Base-by-base conservation (phyloP, 1,140 invertebrate genomes). In the Lordiphosa mommai region DNA sequence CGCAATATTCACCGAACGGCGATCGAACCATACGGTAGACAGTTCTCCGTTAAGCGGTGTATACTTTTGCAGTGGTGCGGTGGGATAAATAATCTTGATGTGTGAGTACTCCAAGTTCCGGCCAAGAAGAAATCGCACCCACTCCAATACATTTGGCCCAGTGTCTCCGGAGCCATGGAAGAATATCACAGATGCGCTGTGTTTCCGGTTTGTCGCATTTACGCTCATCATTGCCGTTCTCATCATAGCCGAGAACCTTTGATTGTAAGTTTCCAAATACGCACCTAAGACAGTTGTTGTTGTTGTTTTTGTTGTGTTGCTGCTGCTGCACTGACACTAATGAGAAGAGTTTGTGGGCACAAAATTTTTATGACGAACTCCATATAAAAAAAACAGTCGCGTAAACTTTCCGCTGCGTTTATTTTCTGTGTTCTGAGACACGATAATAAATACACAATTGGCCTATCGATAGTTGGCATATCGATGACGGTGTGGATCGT, bases 21-120 rank as follows among this genome's bases (percentile, higher is more conserved):
- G 89, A 76, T 95, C 92, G 87, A 94, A 94, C 94, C 94, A 95
- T 0, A 95, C 93, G 89, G 92, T 92, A 46, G 90, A 92, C 86
- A 92, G 90, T 90, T 91, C 77, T 12, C 93, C 93, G 55, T 90
- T 89, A 7, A 91, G 70, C 14, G 93, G 91, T 12, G 92, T 93
- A 58, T 94, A 95, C 2, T 92, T 91, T 66, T 92, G 91, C 13
- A 91, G 61, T 1, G 94, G 94, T 7, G 94, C 94, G 14, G 92
- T 93, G 5, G 94, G 94, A 86, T 92, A 95, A 30, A 94, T 61
- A 29, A 95, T 89, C 87, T 93, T 93, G 36, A 94, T 91, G 65
- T 95, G 93, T 2, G 92, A 91, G 87, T 93, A 93, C 13, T 89
- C 88, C 60, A 94, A 90, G 61, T 92, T 91, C 47, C 89, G 88